These are phyloP conservation scores for Drosophila hamatofila DNA, from an alignment of 2,888 invertebrate species.

Conservation along the genomic window DNA sequence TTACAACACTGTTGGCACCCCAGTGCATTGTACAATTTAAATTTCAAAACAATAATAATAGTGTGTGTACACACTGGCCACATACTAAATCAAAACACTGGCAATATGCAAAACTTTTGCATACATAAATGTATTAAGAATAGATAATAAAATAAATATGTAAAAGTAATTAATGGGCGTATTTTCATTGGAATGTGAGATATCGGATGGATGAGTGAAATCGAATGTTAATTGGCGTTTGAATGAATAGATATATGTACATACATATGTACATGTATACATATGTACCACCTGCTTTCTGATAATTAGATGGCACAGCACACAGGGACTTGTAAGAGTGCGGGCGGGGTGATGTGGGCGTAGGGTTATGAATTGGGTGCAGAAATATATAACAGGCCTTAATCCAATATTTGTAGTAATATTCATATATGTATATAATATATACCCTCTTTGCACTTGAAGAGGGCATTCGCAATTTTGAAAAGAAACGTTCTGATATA, in stretches of 20 bases:
- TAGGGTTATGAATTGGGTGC: background rate
- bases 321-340: background rate
- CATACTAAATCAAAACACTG: conserved; percentile 10
- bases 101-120: conserved; percentile 1
- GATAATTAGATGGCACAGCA: conserved; percentile 21
- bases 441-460: background rate
- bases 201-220: conserved; percentile 10
- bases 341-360: background rate
- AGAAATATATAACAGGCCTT: background rate
- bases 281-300: background rate
- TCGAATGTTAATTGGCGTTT: conserved; percentile 22
- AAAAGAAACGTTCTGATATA: background rate
- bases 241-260: background rate
- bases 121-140: conserved; percentile 11
- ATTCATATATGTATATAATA: background rate
- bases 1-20: conserved; percentile 28
- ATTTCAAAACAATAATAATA: background rate
- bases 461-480: background rate
- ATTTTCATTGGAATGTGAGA: conserved; percentile 10
- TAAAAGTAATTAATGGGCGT: conserved; percentile 44
- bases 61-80: conserved; percentile 28
- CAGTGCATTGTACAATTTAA: conserved; percentile 5
- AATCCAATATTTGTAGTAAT: background rate
- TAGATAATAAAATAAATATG: conserved; percentile 16
- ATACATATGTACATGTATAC: background rate